phyloP scores from a whole-genome alignment of 2,113 vertebrate species.

The Mustela nigripes region DNA sequence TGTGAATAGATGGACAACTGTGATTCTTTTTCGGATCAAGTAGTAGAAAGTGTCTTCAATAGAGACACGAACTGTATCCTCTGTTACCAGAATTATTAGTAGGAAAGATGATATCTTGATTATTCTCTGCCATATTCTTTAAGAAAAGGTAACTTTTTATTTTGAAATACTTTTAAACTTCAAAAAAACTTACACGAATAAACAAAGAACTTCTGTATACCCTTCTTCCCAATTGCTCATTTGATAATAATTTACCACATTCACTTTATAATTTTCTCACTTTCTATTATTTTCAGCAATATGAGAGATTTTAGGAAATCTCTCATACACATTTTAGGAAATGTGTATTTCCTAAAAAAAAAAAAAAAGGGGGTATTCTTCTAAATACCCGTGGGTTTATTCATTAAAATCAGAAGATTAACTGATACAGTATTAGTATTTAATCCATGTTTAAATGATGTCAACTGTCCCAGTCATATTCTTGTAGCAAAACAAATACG shows the following conservation, averaged over 20 bases:
- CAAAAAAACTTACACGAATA: background rate
- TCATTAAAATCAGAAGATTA: background rate
- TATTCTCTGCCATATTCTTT: background rate
- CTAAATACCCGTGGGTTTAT: background rate
- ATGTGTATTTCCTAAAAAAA: background rate
- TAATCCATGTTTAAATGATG: background rate
- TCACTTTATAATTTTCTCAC: background rate
- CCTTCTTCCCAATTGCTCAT: background rate
- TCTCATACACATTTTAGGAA: no score
- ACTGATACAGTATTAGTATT: background rate
- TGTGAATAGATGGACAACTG: background rate
- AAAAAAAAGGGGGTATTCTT: background rate
- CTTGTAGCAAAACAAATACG: background rate
- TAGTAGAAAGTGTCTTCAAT: background rate
- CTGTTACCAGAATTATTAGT: background rate
- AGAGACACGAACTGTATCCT: background rate
- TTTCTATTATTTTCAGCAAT: background rate
- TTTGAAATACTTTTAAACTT: slow-evolving; percentile 23
- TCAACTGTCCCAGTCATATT: background rate
- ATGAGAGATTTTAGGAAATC: background rate
- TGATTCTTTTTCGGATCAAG: background rate
- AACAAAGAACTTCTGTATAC: background rate
- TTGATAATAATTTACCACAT: background rate
- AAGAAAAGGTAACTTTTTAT: background rate
- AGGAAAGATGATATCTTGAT: background rate